A percentile compares a stretch with the other conserved stretches of the same genome.
Evolutionary conservation across 2,797 vertebrate genomes (phyloP).

Genomic region (Sebastes matsubarae): DNA sequence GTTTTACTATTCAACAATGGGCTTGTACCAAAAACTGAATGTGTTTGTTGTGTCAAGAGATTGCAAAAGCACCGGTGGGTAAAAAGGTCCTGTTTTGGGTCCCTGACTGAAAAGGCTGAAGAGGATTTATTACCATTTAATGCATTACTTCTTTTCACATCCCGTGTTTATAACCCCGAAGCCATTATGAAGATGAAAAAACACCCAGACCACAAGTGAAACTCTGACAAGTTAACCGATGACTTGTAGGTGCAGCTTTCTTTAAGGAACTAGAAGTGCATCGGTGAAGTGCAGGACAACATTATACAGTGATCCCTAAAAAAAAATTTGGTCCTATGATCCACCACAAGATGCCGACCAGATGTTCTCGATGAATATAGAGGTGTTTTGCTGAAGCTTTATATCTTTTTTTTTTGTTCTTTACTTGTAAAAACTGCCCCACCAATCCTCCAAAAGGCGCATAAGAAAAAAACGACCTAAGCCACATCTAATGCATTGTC

Average conservation of each 20-base stretch:
- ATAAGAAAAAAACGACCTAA: slow-evolving; percentile 2
- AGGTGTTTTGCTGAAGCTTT: slow-evolving; percentile 40
- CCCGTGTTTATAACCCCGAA: neutral
- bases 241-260: slow-evolving; percentile 38
- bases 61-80: slow-evolving; percentile 20
- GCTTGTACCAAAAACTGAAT: slow-evolving; percentile 7
- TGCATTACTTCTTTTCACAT: neutral
- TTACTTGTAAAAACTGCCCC: neutral
- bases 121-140: neutral
- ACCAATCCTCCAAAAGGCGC: neutral
- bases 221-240: slow-evolving; percentile 51
- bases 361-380: slow-evolving; percentile 21
- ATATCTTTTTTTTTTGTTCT: neutral
- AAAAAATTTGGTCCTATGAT: slow-evolving; percentile 29
- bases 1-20: neutral
- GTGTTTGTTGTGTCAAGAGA: slow-evolving; percentile 5
- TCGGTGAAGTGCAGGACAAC: slow-evolving; percentile 56
- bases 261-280: slow-evolving; percentile 46
- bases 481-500: slow-evolving; percentile 24
- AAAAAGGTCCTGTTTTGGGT: slow-evolving; percentile 10
- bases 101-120: slow-evolving; percentile 24
- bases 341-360: slow-evolving; percentile 33
- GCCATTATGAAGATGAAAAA: slow-evolving; percentile 1
- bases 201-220: slow-evolving; percentile 17
- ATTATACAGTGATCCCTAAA: slow-evolving; percentile 50